These are phyloP conservation scores for Thermophis baileyi DNA, from an alignment of 2,113 vertebrate genomes.

Conservation along the genomic window DNA sequence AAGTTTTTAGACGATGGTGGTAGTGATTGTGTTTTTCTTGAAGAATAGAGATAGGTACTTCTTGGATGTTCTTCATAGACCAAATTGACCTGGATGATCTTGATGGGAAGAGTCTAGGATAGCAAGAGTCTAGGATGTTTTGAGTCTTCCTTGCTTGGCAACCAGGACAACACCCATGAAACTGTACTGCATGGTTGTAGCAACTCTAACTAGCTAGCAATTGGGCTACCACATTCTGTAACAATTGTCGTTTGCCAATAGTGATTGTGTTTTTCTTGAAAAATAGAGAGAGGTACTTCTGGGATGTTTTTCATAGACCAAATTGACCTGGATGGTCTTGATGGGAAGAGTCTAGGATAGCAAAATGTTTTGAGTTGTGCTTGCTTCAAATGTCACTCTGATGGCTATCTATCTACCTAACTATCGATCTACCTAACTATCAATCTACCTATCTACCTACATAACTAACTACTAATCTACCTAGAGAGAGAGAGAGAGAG, in stretches of 20 bases:
- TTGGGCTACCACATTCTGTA: neutral
- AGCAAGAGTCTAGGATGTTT: neutral
- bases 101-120: neutral
- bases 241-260: neutral
- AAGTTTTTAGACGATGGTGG: neutral
- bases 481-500: no score
- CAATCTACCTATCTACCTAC: neutral
- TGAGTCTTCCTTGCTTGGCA: neutral
- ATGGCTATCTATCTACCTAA: neutral
- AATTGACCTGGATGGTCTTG: neutral
- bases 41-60: neutral
- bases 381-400: neutral
- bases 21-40: neutral
- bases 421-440: neutral
- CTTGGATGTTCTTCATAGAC: neutral
- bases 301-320: neutral
- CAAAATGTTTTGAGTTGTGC: neutral
- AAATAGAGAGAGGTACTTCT: neutral
- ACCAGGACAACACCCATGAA: neutral
- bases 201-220: neutral
- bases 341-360: neutral
- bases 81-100: neutral
- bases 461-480: neutral
- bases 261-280: neutral
- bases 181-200: neutral